These are phyloP conservation scores for Trichosurus vulpecula DNA, from an alignment of 2,797 vertebrate genomes.

Conservation along the genomic window DNA sequence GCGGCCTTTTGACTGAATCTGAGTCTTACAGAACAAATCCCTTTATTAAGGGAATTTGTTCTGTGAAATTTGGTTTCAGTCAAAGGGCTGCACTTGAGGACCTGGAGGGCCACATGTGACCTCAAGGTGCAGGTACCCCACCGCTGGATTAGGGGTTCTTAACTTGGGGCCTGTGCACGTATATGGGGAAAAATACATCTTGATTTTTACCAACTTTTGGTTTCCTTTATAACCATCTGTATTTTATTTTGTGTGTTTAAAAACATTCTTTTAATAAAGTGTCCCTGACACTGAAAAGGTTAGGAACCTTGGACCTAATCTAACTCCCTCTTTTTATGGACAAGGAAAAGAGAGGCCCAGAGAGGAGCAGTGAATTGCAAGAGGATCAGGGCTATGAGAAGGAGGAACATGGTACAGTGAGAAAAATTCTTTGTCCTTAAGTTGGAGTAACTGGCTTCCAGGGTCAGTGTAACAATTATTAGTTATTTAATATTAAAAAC, in stretches of 20 bases:
- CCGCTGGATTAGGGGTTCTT: neutral
- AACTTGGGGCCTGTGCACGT: neutral
- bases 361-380: neutral
- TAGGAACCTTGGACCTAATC: neutral
- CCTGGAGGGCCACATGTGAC: too few species aligned
- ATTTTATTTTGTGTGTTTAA: neutral
- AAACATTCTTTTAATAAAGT: neutral
- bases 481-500: neutral
- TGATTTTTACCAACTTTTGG: neutral
- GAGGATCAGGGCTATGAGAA: neutral
- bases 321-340: neutral
- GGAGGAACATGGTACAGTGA: neutral
- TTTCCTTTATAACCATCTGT: neutral
- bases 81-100: too few species aligned
- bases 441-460: too few species aligned
- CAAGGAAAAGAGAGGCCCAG: neutral
- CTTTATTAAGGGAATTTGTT: too few species aligned
- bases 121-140: too few species aligned
- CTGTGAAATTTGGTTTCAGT: too few species aligned
- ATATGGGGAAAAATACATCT: neutral
- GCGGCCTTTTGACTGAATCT: too few species aligned
- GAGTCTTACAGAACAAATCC: too few species aligned
- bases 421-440: neutral
- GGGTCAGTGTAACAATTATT: neutral
- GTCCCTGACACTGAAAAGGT: neutral